Evolutionary conservation across 2,113 vertebrate species (phyloP).

Genomic region (Potamarius usumacintae): DNA sequence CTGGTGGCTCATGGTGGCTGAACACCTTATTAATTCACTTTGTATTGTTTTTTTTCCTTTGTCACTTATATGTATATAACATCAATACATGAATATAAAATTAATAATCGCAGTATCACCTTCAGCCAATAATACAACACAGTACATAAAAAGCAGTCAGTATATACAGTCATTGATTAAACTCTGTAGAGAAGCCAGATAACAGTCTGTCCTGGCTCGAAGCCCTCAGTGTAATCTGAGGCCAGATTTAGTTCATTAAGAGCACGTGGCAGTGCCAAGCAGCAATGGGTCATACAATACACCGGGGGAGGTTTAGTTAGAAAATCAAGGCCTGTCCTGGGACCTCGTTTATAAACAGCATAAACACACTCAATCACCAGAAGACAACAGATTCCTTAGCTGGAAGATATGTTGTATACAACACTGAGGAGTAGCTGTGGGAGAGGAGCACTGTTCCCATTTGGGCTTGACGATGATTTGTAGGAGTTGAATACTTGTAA

Average conservation of each 20-base stretch:
- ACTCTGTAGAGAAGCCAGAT: slow-evolving; percentile 2
- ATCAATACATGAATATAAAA: slow-evolving; percentile 30
- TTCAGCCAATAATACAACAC: slow-evolving; percentile 27
- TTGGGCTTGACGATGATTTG: not conserved
- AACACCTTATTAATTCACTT: not conserved
- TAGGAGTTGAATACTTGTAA: not conserved
- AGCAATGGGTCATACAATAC: not conserved
- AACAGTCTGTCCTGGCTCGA: slow-evolving; percentile 4
- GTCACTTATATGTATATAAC: slow-evolving; percentile 9
- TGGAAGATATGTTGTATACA: not conserved
- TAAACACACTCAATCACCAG: not conserved
- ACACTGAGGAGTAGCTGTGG: not conserved
- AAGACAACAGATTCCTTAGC: not conserved
- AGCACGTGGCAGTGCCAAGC: not conserved
- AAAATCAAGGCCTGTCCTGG: not conserved
- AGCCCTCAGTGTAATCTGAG: slow-evolving; percentile 27
- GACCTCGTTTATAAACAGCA: slow-evolving; percentile 18
- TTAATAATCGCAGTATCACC: slow-evolving; percentile 22
- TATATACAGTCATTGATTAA: slow-evolving; percentile 5
- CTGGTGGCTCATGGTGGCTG: not conserved
- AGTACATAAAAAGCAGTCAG: slow-evolving; percentile 23
- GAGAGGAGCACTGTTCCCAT: not conserved
- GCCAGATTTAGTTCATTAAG: slow-evolving; percentile 23
- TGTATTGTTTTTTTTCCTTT: not conserved
- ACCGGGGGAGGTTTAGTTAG: not conserved